These are phyloP conservation scores for Dysmachus trigonus DNA, from an alignment of 2,888 invertebrate genomes.

Conservation along the genomic window DNA sequence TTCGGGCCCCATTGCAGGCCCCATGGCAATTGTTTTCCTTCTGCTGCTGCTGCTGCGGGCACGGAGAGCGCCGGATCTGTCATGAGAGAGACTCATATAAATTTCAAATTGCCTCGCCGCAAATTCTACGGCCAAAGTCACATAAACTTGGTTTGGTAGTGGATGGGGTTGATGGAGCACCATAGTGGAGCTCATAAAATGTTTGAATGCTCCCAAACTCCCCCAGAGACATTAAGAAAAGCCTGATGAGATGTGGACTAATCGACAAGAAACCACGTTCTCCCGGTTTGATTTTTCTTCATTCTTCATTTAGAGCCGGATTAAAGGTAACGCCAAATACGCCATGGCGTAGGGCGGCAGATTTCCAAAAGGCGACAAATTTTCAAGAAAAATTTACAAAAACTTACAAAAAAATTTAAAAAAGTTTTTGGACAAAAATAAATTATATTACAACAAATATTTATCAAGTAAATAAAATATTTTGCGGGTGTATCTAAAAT, in stretches of 20 bases:
- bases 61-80: background rate
- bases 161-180: conserved; percentile 21
- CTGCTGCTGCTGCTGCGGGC: background rate
- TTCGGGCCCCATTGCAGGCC: background rate
- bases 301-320: too few species aligned
- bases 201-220: conserved; percentile 2
- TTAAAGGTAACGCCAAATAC: too few species aligned
- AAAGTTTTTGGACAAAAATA: too few species aligned
- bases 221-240: background rate
- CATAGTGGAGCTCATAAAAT: conserved; percentile 9
- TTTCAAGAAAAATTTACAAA: too few species aligned
- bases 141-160: conserved; percentile 22
- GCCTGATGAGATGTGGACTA: background rate
- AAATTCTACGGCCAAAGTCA: conserved; percentile 29
- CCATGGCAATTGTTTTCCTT: conserved; percentile 36
- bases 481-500: too few species aligned
- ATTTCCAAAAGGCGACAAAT: too few species aligned
- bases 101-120: conserved; percentile 32
- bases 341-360: too few species aligned
- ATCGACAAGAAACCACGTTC: background rate
- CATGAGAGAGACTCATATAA: conserved; percentile 25
- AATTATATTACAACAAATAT: too few species aligned
- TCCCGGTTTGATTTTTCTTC: background rate
- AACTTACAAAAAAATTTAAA: too few species aligned
- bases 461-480: too few species aligned